Conservation (phyloP, 2,888 invertebrate species). For the Calameuta filiformis region DNA sequence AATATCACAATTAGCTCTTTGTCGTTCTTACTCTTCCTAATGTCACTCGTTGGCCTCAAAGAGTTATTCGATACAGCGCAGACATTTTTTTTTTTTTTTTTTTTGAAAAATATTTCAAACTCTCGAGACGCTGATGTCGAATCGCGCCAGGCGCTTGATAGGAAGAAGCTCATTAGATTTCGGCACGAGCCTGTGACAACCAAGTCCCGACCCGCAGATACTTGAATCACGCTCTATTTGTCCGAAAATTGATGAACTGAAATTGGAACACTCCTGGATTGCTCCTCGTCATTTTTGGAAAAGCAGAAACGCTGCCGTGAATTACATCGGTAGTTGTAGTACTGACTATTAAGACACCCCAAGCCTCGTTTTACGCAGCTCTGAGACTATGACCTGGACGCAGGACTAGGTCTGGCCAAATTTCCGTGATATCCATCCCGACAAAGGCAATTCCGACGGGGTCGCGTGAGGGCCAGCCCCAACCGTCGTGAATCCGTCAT, state of each 20-base stretch:
- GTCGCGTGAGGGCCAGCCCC: constrained; percentile 18
- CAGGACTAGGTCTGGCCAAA: background rate
- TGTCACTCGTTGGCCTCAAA: background rate
- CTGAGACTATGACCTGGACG: background rate
- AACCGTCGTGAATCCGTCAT: constrained; percentile 46
- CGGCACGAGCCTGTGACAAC: background rate
- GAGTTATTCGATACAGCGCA: background rate
- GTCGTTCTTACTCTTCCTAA: background rate
- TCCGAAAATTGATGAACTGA: background rate
- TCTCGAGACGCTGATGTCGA: background rate
- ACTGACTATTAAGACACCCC: background rate
- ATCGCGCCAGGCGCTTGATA: background rate
- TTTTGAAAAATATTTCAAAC: background rate
- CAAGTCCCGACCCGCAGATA: background rate
- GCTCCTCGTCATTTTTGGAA: background rate
- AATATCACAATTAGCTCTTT: constrained; percentile 52
- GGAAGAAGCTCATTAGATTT: background rate
- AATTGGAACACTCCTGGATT: background rate
- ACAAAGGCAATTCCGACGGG: background rate
- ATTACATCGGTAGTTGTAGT: background rate
- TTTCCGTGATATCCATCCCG: background rate
- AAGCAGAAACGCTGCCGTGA: background rate
- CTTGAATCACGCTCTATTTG: background rate
- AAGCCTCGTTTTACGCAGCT: background rate
- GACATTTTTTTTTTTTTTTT: background rate